Percentiles rank a stretch among this genome's conserved stretches.
These are phyloP conservation scores for Noctuana brunneofusca DNA, from an alignment of 2,888 invertebrate genomes.

Conservation along the genomic window DNA sequence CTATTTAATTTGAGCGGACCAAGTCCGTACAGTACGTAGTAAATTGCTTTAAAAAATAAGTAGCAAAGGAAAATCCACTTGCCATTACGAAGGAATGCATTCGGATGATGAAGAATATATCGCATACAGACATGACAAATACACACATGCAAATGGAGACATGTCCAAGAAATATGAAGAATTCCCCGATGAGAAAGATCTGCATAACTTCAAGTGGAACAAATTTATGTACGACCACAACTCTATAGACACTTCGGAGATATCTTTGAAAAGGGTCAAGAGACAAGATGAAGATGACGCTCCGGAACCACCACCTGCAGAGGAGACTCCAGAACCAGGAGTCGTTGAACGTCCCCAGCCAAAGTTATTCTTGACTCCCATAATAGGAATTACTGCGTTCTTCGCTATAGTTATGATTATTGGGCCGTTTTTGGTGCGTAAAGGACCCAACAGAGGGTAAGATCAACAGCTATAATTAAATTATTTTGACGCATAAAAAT, in stretches of 20 bases:
- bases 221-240: slow-evolving; percentile 14
- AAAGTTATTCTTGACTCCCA: slow-evolving; percentile 29
- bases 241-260: neutral
- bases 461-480: slow-evolving; percentile 12
- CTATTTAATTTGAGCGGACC: too few species aligned
- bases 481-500: too few species aligned
- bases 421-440: slow-evolving; percentile 48
- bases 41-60: neutral
- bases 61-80: neutral
- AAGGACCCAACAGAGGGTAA: slow-evolving; percentile 53
- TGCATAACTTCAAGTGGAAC: slow-evolving; percentile 16
- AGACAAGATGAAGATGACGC: slow-evolving; percentile 15
- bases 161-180: neutral
- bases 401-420: slow-evolving; percentile 53
- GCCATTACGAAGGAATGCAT: neutral
- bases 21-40: too few species aligned
- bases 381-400: slow-evolving; percentile 43
- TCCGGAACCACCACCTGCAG: neutral
- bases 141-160: slow-evolving; percentile 1
- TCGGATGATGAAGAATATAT: slow-evolving; percentile 24
- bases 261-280: slow-evolving; percentile 26
- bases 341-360: neutral
- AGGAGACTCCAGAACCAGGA: neutral
- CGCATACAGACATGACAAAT: slow-evolving; percentile 27
- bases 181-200: slow-evolving; percentile 15